These are phyloP conservation scores for Leptoteleia sp. DNA, from an alignment of 1,140 invertebrate species.

Conservation along the genomic window DNA sequence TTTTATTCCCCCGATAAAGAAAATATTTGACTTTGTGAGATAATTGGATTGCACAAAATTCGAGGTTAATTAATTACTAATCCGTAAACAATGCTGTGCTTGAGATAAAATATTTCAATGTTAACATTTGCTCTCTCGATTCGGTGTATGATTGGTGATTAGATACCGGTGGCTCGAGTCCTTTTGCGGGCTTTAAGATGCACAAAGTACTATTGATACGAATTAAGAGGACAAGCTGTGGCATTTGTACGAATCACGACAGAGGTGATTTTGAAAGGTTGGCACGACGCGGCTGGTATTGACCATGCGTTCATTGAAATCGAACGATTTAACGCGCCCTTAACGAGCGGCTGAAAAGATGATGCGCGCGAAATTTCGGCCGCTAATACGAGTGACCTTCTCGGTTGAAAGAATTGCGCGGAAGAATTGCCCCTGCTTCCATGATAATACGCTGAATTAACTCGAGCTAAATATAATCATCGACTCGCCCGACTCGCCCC, in stretches of 20 bases:
- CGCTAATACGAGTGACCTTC: constrained; percentile 34
- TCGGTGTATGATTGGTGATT: constrained; percentile 11
- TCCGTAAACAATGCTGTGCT: too few relatives aligned
- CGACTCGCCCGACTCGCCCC: too few relatives aligned
- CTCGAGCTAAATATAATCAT: background rate
- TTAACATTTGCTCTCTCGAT: constrained; percentile 5
- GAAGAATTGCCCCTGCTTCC: background rate
- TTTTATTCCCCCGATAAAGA: too few relatives aligned
- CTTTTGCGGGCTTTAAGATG: constrained; percentile 10
- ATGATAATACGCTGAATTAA: background rate
- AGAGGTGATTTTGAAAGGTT: constrained; percentile 20
- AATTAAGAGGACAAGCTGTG: too few relatives aligned
- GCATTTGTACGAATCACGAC: too few relatives aligned
- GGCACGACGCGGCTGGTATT: background rate
- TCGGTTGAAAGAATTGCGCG: background rate
- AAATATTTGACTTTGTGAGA: too few relatives aligned
- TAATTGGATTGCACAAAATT: too few relatives aligned
- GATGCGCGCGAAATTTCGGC: constrained; percentile 8
- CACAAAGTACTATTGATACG: background rate
- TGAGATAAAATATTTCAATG: constrained; percentile 12
- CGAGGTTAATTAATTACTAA: constrained; percentile 24
- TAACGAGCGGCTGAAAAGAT: constrained; percentile 7
- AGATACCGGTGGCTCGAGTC: constrained; percentile 5
- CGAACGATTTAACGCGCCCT: background rate
- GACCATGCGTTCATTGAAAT: constrained; percentile 18